phyloP scores from a whole-genome alignment of 2,888 invertebrate species.

The Erannis defoliaria region DNA sequence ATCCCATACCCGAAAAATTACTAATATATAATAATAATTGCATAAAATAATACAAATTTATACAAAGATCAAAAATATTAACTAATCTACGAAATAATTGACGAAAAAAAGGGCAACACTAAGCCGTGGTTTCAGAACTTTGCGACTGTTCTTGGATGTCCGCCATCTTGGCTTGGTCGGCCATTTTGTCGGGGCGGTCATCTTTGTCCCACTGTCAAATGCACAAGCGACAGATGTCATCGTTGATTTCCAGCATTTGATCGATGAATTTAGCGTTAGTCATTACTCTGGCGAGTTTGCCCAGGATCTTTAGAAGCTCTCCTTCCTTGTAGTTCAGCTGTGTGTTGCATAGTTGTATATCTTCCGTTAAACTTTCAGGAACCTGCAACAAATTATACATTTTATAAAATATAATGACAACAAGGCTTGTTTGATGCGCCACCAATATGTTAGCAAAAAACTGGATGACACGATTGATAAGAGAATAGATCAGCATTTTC shows the following conservation, averaged over 20 bases:
- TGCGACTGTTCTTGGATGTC: conserved; percentile 26
- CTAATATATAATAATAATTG: conserved; percentile 19
- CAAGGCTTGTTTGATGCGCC: too few relatives aligned
- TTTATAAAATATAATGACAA: too few relatives aligned
- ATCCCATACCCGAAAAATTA: conserved; percentile 37
- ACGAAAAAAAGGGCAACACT: conserved; percentile 37
- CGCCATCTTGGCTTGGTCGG: conserved; percentile 47
- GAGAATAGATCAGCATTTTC: too few relatives aligned
- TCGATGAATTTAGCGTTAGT: conserved; percentile 90
- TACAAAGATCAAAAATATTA: conserved; percentile 30
- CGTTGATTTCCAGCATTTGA: conserved; percentile 93
- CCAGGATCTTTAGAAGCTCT: conserved; percentile 88
- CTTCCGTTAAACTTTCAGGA: conserved; percentile 87
- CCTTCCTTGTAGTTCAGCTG: conserved; percentile 90
- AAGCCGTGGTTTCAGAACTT: conserved; percentile 11
- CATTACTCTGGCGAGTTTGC: conserved; percentile 89
- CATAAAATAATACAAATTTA: conserved; percentile 18
- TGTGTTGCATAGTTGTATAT: conserved; percentile 89
- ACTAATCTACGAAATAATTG: conserved; percentile 52
- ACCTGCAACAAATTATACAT: conserved; percentile 75
- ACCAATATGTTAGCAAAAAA: too few relatives aligned
- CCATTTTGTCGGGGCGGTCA: conserved; percentile 61
- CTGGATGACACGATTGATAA: too few relatives aligned
- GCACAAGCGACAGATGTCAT: conserved; percentile 92
- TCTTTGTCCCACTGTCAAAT: conserved; percentile 74